Evolutionary conservation across 2,113 vertebrate species (phyloP), one percentile per base, ranked within the genome.

Genomic region (Cyprinodon tularosa): DNA sequence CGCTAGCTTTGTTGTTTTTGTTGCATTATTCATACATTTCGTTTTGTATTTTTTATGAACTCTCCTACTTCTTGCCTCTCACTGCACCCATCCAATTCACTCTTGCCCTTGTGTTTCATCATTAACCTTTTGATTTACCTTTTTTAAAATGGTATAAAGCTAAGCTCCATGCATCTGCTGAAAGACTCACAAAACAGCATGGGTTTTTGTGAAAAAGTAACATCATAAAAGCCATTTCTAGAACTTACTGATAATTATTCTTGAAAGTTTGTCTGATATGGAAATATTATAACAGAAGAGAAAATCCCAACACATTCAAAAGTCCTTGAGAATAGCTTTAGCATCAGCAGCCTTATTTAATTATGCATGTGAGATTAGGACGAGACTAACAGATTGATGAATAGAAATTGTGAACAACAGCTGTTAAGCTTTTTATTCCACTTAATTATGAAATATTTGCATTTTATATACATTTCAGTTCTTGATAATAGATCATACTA

Each of bases 101-200:
- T 66, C 67, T 87, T 88, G 74, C 81, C 40, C 15, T 71, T 57
- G 63, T 47, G 68, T 86, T 86, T 85, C 83, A 88, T 86, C 84
- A 87, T 22, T 73, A 65, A 76, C 80, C 82, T 78, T 48, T 57
- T 57, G 50, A 85, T 78, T 68, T 39, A 82, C 66, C 61, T 76
- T 79, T 81, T 74, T 60, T 29, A 57, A n/a, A 36, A 15, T 74
- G 79, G 70, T 80, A 74, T 71, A 77, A 84, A 81, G 38, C 13
- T 64, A 39, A 64, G 75, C 64, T 78, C 63, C 29, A 62, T 39
- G 47, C 6, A 20, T 38, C 20, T 53, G 40, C 40, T 59, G 4
- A 20, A 65, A 45, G 47, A 59, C 57, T 78, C 17, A 15, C 38
- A 68, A 60, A 66, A 15, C 48, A 7, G n/a, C 75, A 57, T 47